phyloP scores from a whole-genome alignment of 2,113 vertebrate species.

The Paedocypris sp. region DNA sequence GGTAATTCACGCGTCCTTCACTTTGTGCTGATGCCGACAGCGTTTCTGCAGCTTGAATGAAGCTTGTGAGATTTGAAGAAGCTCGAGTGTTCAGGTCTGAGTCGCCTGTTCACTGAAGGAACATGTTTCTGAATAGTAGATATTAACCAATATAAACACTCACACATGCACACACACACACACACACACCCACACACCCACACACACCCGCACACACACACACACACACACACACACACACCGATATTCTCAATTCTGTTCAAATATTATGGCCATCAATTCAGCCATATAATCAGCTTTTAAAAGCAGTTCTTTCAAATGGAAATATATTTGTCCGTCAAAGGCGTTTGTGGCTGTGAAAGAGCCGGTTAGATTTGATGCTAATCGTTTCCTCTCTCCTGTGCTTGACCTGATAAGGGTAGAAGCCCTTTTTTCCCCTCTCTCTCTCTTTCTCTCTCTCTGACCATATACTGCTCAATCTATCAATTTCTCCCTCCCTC shows the following conservation, averaged over 20 bases:
- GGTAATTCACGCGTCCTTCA: too few relatives aligned
- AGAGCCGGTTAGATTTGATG: slow-evolving; percentile 65
- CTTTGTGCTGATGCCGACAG: slow-evolving; percentile 6
- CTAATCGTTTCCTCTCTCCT: slow-evolving; percentile 63
- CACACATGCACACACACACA: slow-evolving; percentile 1
- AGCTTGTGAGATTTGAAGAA: not conserved
- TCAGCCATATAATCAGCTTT: slow-evolving; percentile 46
- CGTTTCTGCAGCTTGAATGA: slow-evolving; percentile 29
- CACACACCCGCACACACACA: slow-evolving; percentile 3
- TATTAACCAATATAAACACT: slow-evolving; percentile 23
- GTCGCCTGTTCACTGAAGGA: slow-evolving; percentile 9
- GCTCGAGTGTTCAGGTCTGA: not conserved
- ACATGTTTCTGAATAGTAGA: not conserved
- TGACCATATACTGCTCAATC: not conserved
- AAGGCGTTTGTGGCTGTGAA: slow-evolving; percentile 8
- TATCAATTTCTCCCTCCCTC: not conserved
- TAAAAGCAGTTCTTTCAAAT: slow-evolving; percentile 56
- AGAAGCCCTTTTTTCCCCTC: slow-evolving; percentile 36
- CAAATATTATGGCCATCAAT: slow-evolving; percentile 47
- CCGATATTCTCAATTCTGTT: slow-evolving; percentile 34
- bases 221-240: slow-evolving; percentile 31
- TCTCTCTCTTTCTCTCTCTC: slow-evolving; percentile 1
- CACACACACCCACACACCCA: slow-evolving; percentile 31
- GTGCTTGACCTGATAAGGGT: slow-evolving; percentile 58
- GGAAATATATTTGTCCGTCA: slow-evolving; percentile 63